Evolutionary conservation across 2,888 invertebrate genomes (phyloP), one percentile per base, ranked within the genome.

Genomic region (Zele albiditarsus): DNA sequence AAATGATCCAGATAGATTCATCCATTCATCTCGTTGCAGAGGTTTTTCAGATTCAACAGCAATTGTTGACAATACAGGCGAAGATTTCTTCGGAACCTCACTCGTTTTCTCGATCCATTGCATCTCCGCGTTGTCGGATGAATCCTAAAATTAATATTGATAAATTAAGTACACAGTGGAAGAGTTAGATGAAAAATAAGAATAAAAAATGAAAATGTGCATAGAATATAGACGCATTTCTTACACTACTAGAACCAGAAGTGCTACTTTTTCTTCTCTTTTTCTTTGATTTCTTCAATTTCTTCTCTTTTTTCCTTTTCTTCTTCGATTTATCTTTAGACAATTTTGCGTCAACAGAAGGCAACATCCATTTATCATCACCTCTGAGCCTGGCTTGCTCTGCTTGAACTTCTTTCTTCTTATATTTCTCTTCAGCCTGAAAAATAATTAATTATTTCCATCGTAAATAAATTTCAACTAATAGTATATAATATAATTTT

Each of bases 11-110:
- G 93, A 91, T 85, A 94, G 91, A 46, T 92, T 92, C 95, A 97
- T 95, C 96, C 97, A 97, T 83, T 94, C 93, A 68, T 96, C 96
- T 73, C 95, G 91, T 68, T 84, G 81, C 14, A 78, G 66, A 4
- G 77, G 68, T 71, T 81, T 80, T 60, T 78, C 60, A 46, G 85
- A 83, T 63, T 83, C 83, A 3, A 58, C 38, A 10, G 49, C 20
- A 12, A 42, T 58, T 28, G 67, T 58, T 28, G 69, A 27, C 38
- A 66, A 63, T 57, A 73, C 12, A 20, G 57, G 14, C 23, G 74
- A 5, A 23, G 27, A 38, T 57, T 60, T 73, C 12, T 6, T 14
- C 0, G 25, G 5, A 5, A 8, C 42, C 2, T 69, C 73, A 10
- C 67, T 49, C n/a, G 71, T 75, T 80, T 91, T 92, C 87, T 94